phyloP scores from a whole-genome alignment of 2,113 vertebrate genomes.

The Daboia siamensis region DNA sequence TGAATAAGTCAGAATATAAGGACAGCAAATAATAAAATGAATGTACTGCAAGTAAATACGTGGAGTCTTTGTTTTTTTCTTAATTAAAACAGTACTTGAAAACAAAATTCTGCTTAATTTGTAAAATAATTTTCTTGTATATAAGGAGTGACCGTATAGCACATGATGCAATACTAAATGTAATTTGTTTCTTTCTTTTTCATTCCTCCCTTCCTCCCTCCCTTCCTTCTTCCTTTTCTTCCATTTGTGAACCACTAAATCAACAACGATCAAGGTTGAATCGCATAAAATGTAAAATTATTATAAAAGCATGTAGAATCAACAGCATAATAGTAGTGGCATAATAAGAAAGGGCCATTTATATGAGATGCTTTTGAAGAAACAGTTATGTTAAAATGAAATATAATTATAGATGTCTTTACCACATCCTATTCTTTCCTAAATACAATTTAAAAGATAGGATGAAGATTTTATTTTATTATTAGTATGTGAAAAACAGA shows the following conservation, averaged over 20 bases:
- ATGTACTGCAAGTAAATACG: conserved; percentile 45
- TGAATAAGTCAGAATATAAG: conserved; percentile 52
- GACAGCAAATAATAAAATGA: conserved; percentile 55
- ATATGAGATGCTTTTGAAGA: neutral
- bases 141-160: neutral
- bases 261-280: neutral
- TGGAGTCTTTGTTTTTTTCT: conserved; percentile 16
- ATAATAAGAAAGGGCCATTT: neutral
- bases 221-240: neutral
- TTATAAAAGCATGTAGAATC: neutral
- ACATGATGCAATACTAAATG: neutral
- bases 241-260: neutral
- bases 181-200: neutral
- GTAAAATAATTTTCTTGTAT: conserved; percentile 33
- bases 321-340: neutral
- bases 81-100: conserved; percentile 40
- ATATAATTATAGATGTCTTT: neutral
- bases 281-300: neutral
- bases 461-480: neutral
- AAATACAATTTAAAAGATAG: neutral
- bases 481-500: neutral
- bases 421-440: neutral
- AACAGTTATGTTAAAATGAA: neutral
- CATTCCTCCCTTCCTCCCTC: too few species aligned
- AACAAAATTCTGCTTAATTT: conserved; percentile 51